Evolutionary conservation across 2,797 vertebrate genomes (phyloP), one percentile per base, ranked within the genome.

Genomic region (Benthosema pterotum): DNA sequence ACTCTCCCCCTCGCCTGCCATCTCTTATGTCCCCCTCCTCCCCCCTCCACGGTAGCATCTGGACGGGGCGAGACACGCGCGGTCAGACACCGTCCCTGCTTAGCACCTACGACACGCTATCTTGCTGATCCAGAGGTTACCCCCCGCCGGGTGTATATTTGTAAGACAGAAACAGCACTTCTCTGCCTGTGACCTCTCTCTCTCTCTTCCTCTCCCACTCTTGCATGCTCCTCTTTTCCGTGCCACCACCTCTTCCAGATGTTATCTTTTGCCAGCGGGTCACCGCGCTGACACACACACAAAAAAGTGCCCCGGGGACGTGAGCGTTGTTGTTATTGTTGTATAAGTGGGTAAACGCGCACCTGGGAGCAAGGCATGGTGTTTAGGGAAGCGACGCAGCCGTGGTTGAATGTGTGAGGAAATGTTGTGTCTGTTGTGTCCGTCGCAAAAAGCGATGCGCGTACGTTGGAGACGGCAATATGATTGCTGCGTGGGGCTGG

Each of bases 51-150:
- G 59, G 60, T 63, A 79, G 85, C 89, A 89, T 90, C 89, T 92
- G 90, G 85, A 86, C 77, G 62, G 84, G 87, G 89, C 88, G 87
- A 91, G 88, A 74, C 83, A 76, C 79, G 65, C 87, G 3, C 32
- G 73, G 87, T 72, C 66, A 82, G 87, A 77, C 71, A 71, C 63
- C 78, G 68, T 77, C 77, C 82, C 80, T 78, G 66, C 88, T 90
- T 89, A 88, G 82, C 79, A 62, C 83, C 81, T 84, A 75, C 80
- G 75, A 70, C 65, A 58, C 9, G 61, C 79, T 87, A 84, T 84
- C 86, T n/a, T 88, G 87, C 75, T 81, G 32, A 38, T 38, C 80
- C 77, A 87, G 83, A 90, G 87, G 88, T 87, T 86, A 84, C 79
- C 79, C 74, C 84, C 83, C 11, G 62, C 75, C 2, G 14, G 69